Conservation (phyloP, 1,140 invertebrate species). For the Drosophila trapezifrons region DNA sequence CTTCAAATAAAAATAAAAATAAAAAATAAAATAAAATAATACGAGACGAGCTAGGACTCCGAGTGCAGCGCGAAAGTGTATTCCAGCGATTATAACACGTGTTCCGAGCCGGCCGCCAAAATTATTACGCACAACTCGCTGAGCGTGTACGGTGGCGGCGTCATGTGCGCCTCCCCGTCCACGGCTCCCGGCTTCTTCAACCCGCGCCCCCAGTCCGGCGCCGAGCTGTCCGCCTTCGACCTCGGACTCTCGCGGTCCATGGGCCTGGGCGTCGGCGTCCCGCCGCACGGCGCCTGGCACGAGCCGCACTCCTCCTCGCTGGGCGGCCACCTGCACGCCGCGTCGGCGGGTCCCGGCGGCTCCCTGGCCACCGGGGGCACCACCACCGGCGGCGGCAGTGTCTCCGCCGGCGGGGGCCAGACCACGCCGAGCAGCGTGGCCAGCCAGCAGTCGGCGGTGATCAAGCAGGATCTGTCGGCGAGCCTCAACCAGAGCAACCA, state of each 20-base stretch:
- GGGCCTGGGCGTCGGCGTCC: conserved; percentile 89
- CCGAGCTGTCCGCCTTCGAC: conserved; percentile 85
- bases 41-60: conserved; percentile 30
- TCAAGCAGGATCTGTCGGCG: conserved; percentile 78
- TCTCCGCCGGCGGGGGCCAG: conserved; percentile 78
- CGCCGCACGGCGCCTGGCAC: conserved; percentile 88
- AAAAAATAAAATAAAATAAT: not conserved
- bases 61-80: conserved; percentile 68
- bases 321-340: conserved; percentile 77
- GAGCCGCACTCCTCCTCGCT: conserved; percentile 86
- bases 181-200: conserved; percentile 84
- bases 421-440: conserved; percentile 81
- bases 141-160: conserved; percentile 84
- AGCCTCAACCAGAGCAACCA: conserved; percentile 76
- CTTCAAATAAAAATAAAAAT: conserved; percentile 9
- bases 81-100: conserved; percentile 76
- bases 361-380: conserved; percentile 77
- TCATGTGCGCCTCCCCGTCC: conserved; percentile 84
- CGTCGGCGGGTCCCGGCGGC: conserved; percentile 78
- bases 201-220: conserved; percentile 81
- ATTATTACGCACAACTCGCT: conserved; percentile 84
- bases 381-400: conserved; percentile 40
- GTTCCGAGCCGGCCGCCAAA: conserved; percentile 84
- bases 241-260: conserved; percentile 87
- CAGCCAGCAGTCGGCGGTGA: conserved; percentile 80